Evolutionary conservation across 37 sponge, comb jelly and placozoan genomes (phyloP), one percentile per base, ranked within the genome.

Genomic region (Cladorhizidae sp.): DNA sequence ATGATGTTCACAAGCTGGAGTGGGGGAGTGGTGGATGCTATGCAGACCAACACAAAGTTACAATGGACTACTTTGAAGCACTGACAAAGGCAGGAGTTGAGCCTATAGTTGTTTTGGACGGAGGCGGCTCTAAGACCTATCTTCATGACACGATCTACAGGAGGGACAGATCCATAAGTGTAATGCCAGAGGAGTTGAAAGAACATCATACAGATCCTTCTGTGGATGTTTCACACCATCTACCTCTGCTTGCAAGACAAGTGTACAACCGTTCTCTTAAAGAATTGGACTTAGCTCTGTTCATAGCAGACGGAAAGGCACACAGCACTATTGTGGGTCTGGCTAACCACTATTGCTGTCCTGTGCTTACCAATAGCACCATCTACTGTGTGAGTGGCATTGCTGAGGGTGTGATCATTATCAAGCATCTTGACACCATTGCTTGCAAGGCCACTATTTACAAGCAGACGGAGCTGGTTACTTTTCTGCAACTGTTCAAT

Each of bases 1-100:
- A 72, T 40, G 14, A 22, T 12, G 51, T 36, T 21, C 73, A 72
- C 26, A 6, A 72, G 2, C 26, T 72, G 20, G 73, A 72, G 40
- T 72, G 73, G 73, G 49, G 26, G 25, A 72, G 42, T 42, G 73
- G 73, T 11, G 73, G 73, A 18, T 23, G 37, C 29, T 72, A 72
- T 45, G 45, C 73, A 8, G 28, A 49, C 14, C 73, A 49, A 18
- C 73, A 37, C 8, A 45, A 45, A 40, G 12, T 72, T 18, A 45
- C 51, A 23, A n/a, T 72, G 52, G 73, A 40, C 11, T 45, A n/a
- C 25, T 72, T 72, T 49, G 25, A 5, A 20, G 51, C 45, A 3
- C 52, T 72, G 28, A 20, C 20, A 26, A 18, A 45, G 6, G 12
- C 45, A 18, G 73, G 73, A 41, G 52, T 45, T 29, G 8, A 37